phyloP scores from a whole-genome alignment of 2,888 invertebrate genomes.

The Chalcosyrphus nemorum region DNA sequence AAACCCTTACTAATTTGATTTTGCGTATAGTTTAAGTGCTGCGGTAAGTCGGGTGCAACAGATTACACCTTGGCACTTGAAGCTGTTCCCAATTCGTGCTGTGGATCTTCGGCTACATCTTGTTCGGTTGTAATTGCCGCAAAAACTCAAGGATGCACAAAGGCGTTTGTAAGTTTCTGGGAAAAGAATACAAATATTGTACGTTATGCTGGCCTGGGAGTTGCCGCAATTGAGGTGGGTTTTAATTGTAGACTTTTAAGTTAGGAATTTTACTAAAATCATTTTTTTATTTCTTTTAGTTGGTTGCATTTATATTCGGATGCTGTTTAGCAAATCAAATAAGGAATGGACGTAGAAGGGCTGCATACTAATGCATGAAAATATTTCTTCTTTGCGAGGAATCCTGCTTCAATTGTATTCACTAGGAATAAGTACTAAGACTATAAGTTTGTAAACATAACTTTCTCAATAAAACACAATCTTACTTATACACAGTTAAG shows the following conservation, averaged over 20 bases:
- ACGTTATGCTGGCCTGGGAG: constrained; percentile 87
- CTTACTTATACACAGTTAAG: neutral
- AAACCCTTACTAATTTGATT: too few relatives aligned
- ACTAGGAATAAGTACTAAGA: neutral
- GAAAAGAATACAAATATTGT: constrained; percentile 82
- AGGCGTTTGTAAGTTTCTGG: constrained; percentile 81
- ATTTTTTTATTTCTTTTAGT: constrained; percentile 80
- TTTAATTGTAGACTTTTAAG: neutral
- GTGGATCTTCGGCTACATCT: constrained; percentile 76
- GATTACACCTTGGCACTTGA: constrained; percentile 76
- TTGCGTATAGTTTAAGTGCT: constrained; percentile 78
- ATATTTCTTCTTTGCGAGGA: too few relatives aligned
- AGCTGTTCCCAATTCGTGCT: constrained; percentile 77
- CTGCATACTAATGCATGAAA: constrained; percentile 83
- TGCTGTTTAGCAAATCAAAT: constrained; percentile 94
- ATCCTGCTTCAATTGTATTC: neutral
- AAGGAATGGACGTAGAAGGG: constrained; percentile 89
- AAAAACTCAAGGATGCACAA: constrained; percentile 76
- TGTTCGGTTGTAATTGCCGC: constrained; percentile 74
- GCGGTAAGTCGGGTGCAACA: constrained; percentile 76
- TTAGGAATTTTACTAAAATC: neutral
- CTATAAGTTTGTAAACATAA: neutral
- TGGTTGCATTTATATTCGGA: constrained; percentile 91
- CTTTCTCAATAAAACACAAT: neutral
- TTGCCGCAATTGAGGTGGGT: constrained; percentile 87